phyloP scores from a whole-genome alignment of 2,888 invertebrate genomes.

The Odontothrips loti region DNA sequence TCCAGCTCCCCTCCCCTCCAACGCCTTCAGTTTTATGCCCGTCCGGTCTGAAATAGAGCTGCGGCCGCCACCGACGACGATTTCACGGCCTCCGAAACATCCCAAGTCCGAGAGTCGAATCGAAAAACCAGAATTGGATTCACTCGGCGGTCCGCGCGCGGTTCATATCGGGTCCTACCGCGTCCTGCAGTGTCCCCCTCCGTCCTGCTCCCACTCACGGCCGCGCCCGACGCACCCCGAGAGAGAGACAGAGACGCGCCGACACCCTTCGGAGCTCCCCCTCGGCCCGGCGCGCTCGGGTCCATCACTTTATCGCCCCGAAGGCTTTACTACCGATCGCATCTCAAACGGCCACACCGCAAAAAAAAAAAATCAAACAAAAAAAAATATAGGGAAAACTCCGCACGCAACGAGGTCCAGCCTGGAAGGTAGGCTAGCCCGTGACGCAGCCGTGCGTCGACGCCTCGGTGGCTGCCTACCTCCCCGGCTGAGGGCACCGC shows the following conservation, averaged over 20 bases:
- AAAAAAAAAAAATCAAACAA: background rate
- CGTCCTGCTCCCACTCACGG: background rate
- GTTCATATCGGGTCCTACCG: too few relatives aligned
- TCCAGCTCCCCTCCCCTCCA: background rate
- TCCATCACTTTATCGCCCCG: background rate
- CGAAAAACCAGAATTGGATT: background rate
- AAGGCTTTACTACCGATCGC: background rate
- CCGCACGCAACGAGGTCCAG: background rate
- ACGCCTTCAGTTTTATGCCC: background rate
- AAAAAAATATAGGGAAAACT: too few relatives aligned
- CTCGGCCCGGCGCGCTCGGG: background rate
- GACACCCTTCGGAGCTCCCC: background rate
- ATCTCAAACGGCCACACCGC: background rate
- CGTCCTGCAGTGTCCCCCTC: background rate
- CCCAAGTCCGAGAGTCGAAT: background rate
- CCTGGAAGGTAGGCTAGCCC: background rate
- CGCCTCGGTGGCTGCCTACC: background rate
- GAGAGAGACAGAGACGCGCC: background rate
- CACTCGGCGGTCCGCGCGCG: background rate
- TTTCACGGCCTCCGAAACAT: background rate
- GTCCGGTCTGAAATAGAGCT: background rate
- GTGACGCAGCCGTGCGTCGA: background rate
- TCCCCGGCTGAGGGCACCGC: background rate
- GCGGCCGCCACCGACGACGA: background rate
- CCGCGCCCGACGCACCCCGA: background rate